Evolutionary conservation across 1,140 invertebrate species (phyloP), one percentile per base, ranked within the genome.

Genomic region (Pogonomyrmex californicus): DNA sequence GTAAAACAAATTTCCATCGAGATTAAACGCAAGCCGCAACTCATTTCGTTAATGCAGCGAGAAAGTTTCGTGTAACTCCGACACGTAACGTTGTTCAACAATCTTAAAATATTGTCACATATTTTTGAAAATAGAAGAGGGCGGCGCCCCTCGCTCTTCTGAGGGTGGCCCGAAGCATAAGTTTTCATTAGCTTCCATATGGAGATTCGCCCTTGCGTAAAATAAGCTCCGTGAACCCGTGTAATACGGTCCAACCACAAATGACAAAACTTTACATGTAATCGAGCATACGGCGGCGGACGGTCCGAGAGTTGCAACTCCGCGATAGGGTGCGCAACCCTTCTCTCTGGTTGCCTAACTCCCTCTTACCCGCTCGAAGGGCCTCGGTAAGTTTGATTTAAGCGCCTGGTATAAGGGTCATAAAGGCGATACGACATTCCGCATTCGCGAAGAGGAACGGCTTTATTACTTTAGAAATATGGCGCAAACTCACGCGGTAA

Each of bases 251-350:
- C 41, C 68, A 75, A 75, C 79, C 79, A 49, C 79, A 83, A 75
- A 75, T 83, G 54, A 73, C 79, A 83, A 83, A 83, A 83, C 79
- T 83, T 83, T 75, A 70, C 68, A 73, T 83, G 68, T 83, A 83
- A 83, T 75, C 79, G 79, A 83, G 79, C 79, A 62, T 83, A 75
- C 44, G 79, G 54, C 56, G 54, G 79, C 44, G 54, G 79, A 73
- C 58, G 10, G 79, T 83, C 68, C 79, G 44, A 83, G 79, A 68
- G 79, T 66, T 47, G 56, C 56, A 58, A 60, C 54, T 58, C 71
- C 38, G n/a, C 54, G 66, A 83, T 83, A 75, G 79, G 54, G 66
- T 30, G 68, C 54, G 17, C 68, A 62, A 83, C 79, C 68, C 79
- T 83, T 83, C 79, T 47, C 68, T 44, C 10, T 23, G 9, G 10